Conservation (phyloP, 53 echinoderm and acorn worm genomes). For the Arbacia lixula region DNA sequence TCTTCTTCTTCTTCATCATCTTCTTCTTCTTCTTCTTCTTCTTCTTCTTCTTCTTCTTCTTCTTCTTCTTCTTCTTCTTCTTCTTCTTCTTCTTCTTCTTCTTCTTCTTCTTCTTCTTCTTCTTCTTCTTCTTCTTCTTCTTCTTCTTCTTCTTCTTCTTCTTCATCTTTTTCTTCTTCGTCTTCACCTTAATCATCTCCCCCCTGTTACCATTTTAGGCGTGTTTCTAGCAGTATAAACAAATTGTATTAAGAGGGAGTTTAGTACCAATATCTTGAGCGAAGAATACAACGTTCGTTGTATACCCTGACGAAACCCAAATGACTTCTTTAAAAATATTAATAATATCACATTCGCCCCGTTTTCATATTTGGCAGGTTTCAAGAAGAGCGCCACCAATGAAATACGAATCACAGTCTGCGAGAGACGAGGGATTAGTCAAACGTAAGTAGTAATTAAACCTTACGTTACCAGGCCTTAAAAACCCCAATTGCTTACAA, state of each 20-base stretch:
- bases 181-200: not conserved
- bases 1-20: not conserved
- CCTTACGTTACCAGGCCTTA: too few species aligned
- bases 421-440: conserved; percentile 16
- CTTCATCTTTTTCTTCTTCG: not conserved
- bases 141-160: not conserved
- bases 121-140: not conserved
- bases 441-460: conserved; percentile 50
- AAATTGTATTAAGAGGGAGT: too few species aligned
- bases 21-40: not conserved
- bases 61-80: not conserved
- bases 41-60: not conserved
- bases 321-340: too few species aligned
- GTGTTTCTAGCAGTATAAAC: conserved; percentile 25
- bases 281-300: too few species aligned
- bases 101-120: not conserved
- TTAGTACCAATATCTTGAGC: too few species aligned
- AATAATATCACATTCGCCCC: not conserved
- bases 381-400: conserved; percentile 9
- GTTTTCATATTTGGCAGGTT: not conserved
- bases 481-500: too few species aligned
- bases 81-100: not conserved
- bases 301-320: too few species aligned
- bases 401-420: conserved; percentile 21
- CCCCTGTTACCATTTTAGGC: not conserved